Evolutionary conservation across 2,113 vertebrate genomes (phyloP).

Genomic region (Dasyornis broadbenti): DNA sequence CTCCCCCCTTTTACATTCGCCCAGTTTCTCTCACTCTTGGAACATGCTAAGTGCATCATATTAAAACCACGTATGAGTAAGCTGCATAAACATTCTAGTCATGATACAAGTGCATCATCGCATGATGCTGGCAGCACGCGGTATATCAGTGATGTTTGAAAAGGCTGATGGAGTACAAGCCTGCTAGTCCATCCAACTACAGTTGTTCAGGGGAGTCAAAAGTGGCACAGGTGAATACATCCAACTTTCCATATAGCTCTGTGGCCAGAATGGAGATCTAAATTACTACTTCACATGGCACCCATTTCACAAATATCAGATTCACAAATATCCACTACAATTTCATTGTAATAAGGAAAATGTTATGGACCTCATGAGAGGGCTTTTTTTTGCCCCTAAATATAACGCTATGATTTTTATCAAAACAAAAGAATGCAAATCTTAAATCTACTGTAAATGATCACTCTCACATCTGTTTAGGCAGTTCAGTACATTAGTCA

Average conservation of each 20-base stretch:
- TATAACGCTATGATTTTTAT: background rate
- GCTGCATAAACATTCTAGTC: background rate
- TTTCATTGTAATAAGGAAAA: background rate
- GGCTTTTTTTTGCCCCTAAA: background rate
- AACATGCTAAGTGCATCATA: background rate
- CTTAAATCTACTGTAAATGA: background rate
- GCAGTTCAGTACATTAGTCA: background rate
- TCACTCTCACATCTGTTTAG: background rate
- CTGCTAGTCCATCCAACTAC: background rate
- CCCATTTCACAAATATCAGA: background rate
- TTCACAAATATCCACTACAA: background rate
- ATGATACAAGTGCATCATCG: background rate
- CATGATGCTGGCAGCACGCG: background rate
- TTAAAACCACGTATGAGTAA: background rate
- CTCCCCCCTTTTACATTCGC: background rate
- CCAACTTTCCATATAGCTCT: background rate
- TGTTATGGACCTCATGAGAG: background rate
- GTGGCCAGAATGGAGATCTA: fast-evolving
- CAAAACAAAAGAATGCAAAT: background rate
- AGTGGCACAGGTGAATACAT: background rate
- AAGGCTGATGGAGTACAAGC: background rate
- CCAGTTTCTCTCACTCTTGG: background rate
- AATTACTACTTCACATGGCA: background rate
- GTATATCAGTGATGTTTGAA: background rate
- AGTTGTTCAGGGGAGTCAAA: background rate